Conservation (phyloP, 2,113 vertebrate species). For the Pluvianellus socialis region DNA sequence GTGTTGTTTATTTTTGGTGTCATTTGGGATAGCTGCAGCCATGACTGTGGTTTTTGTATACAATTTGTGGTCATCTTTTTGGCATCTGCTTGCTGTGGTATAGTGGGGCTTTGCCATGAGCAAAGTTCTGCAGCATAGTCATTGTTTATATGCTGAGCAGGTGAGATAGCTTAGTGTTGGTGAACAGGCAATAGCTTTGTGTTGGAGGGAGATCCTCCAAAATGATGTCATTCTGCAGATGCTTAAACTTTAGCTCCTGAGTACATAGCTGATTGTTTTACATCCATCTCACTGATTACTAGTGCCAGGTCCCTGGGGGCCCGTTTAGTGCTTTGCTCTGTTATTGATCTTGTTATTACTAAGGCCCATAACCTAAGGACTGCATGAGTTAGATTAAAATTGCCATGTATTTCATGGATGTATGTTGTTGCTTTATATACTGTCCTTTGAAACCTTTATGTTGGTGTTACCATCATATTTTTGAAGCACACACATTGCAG, state of each 20-base stretch:
- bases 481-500: neutral
- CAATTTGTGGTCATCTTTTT: neutral
- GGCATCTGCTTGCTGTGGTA: neutral
- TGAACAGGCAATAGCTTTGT: neutral
- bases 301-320: neutral
- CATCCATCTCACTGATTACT: neutral
- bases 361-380: neutral
- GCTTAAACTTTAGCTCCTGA: neutral
- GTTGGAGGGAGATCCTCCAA: neutral
- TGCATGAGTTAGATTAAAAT: neutral
- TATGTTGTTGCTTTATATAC: neutral
- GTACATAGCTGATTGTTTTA: neutral
- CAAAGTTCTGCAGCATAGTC: neutral
- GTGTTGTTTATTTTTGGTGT: neutral
- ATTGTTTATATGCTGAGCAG: neutral
- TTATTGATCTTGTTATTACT: neutral
- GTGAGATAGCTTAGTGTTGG: neutral
- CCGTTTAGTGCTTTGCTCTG: neutral
- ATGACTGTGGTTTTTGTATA: neutral
- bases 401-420: neutral
- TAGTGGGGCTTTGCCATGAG: neutral
- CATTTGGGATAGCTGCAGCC: neutral
- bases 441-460: neutral
- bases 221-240: neutral
- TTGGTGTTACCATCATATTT: neutral